Evolutionary conservation across 2,888 invertebrate genomes (phyloP), one percentile per base, ranked within the genome.

Genomic region (Eubasilissa splendida): DNA sequence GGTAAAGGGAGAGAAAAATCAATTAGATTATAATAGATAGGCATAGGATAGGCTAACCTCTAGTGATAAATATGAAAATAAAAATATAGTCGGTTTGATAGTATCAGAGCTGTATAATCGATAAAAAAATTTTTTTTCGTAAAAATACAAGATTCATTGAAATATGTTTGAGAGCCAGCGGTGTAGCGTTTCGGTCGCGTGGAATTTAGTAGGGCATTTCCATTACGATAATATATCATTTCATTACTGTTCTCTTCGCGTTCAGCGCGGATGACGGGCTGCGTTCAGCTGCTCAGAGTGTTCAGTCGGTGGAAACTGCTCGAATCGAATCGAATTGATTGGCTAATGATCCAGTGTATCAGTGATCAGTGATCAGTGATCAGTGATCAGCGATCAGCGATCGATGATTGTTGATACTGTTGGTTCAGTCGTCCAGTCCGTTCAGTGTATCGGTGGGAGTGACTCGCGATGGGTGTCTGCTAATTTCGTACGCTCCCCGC

Each of bases 381-480:
- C 65, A 33, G 33, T 65, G n/a, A n/a, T n/a, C n/a, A n/a, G n/a
- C n/a, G n/a, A n/a, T n/a, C n/a, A n/a, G n/a, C 42, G n/a, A 58
- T 58, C 58, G n/a, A 4, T 58, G 12, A 58, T n/a, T 58, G 12
- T 9, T 58, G 8, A 58, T 42, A 42, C 58, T 58, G 58, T 58
- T 58, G 3, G 12, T n/a, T 22, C 22, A n/a, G 63, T 3, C 11
- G 2, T 12, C 42, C 65, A 31, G 33, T 33, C n/a, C 42, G 11
- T 33, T 22, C 65, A 65, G 65, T 65, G 10, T 12, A 65, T 33
- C 65, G 65, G 65, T 12, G 65, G 42, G 65, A 31, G 65, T 31
- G 22, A 42, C 12, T 31, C 65, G 65, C 3, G 12, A 42, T 65
- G 65, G 65, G 65, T 65, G 65, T 65, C 14, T 22, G n/a, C 4